Evolutionary conservation across 2,113 vertebrate species (phyloP).

Genomic region (Egretta garzetta): DNA sequence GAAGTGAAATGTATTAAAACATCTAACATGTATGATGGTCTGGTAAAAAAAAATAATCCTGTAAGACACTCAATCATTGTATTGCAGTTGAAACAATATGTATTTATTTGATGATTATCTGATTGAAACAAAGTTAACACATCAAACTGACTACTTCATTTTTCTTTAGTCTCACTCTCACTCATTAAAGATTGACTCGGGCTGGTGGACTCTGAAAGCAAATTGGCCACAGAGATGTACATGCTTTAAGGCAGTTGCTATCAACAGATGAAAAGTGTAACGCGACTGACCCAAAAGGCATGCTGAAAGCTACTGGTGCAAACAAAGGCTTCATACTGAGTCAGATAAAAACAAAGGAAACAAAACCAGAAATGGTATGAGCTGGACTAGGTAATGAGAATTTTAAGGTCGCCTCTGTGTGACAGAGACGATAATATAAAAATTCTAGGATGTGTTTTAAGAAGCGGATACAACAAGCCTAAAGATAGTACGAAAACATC

Average conservation of each 20-base stretch:
- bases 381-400: neutral
- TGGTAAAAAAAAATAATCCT: neutral
- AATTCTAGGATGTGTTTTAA: neutral
- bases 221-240: neutral
- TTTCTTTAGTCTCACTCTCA: neutral
- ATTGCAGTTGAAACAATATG: neutral
- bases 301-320: neutral
- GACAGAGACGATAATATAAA: neutral
- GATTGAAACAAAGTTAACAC: neutral
- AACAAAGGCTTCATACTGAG: neutral
- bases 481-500: neutral
- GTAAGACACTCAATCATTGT: neutral
- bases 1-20: neutral
- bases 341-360: neutral
- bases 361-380: neutral
- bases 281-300: fast-evolving
- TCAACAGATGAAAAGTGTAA: neutral
- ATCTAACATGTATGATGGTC: neutral
- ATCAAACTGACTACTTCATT: neutral
- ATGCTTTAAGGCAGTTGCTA: neutral
- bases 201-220: neutral
- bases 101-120: neutral
- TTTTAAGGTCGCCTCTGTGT: neutral
- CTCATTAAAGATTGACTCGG: neutral
- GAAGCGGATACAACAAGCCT: neutral